Conservation (phyloP, 2,797 vertebrate genomes). For the Anas bernieri region DNA sequence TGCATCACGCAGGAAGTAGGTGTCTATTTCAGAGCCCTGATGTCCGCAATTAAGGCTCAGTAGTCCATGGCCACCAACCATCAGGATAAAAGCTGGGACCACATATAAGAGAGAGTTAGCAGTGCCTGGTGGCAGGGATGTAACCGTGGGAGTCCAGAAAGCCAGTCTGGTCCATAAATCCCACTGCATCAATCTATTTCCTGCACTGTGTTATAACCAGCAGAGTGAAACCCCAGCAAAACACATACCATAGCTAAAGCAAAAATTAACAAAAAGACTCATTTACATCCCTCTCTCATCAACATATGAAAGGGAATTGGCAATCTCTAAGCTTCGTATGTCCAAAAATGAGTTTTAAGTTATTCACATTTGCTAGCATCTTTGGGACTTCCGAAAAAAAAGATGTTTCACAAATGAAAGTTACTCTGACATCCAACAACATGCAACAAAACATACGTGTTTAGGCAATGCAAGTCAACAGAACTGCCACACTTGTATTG, state of each 20-base stretch:
- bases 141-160: not conserved
- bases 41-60: not conserved
- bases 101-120: not conserved
- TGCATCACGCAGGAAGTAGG: accelerated
- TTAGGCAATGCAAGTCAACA: not conserved
- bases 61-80: not conserved
- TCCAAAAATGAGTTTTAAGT: not conserved
- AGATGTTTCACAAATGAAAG: not conserved
- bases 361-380: not conserved
- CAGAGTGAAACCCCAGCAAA: not conserved
- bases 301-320: not conserved
- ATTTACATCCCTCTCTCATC: not conserved
- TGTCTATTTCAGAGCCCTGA: not conserved
- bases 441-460: not conserved
- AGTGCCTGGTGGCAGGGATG: not conserved
- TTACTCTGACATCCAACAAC: not conserved
- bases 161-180: not conserved
- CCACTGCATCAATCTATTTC: accelerated
- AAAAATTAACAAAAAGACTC: not conserved
- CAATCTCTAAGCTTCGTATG: not conserved
- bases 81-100: not conserved
- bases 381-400: not conserved
- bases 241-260: not conserved
- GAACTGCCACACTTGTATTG: not conserved
- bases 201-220: not conserved